Percentiles rank a stretch among this genome's conserved stretches.
phyloP scores from a whole-genome alignment of 2,113 vertebrate genomes.

The Zosterops japonicus region DNA sequence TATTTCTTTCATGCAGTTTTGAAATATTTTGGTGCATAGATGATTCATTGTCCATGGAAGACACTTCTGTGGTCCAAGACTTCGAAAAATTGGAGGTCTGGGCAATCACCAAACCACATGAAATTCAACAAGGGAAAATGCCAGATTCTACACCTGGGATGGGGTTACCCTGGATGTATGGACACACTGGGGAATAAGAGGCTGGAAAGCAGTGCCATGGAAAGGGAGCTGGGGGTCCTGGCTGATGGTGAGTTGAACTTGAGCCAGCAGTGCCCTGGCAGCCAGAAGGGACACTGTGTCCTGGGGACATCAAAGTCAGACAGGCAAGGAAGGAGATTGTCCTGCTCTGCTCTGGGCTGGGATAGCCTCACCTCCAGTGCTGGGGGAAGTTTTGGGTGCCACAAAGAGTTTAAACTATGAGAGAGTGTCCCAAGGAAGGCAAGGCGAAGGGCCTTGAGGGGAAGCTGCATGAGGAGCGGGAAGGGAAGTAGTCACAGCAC shows the following conservation, averaged over 20 bases:
- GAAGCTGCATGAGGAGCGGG: accelerated
- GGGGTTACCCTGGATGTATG: accelerated
- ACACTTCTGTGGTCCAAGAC: neutral
- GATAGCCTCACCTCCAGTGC: accelerated
- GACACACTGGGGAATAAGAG: neutral
- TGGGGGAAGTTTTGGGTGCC: neutral
- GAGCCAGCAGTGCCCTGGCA: neutral
- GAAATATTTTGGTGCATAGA: neutral
- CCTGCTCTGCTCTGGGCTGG: accelerated
- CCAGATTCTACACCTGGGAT: neutral
- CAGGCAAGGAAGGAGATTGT: neutral
- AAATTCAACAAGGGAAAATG: neutral
- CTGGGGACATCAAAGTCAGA: neutral
- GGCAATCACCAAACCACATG: neutral
- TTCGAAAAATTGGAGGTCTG: accelerated
- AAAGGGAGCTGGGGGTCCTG: neutral
- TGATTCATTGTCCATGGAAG: neutral
- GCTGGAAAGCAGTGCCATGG: accelerated
- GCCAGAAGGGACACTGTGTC: neutral
- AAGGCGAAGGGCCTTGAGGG: neutral
- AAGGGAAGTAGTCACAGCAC: neutral
- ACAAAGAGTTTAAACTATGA: neutral
- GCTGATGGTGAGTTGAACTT: accelerated
- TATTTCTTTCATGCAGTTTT: neutral
- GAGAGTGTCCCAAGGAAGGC: too few relatives aligned